Percentiles rank a stretch among this genome's conserved stretches.
Conservation (phyloP, 2,113 vertebrate species). For the Benitochromis conjunctus region DNA sequence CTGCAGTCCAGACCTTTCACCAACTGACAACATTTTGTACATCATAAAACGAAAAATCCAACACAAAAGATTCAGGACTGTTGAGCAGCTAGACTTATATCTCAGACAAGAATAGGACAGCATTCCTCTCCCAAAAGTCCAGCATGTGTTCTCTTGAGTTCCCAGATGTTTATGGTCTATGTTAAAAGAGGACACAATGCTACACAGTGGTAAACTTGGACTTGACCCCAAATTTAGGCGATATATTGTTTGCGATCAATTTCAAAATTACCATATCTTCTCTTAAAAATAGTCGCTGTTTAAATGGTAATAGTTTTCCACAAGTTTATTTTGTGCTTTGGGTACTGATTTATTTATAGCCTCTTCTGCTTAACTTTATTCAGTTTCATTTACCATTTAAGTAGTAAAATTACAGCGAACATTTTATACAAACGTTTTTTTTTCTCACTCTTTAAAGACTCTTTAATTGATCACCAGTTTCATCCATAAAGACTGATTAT, state of each 20-base stretch:
- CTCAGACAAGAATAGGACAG: accelerated
- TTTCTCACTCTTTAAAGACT: not conserved
- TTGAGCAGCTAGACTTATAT: not conserved
- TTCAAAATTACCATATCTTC: not conserved
- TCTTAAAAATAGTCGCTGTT: not conserved
- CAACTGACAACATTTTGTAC: not conserved
- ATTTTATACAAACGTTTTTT: not conserved
- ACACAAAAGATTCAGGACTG: not conserved
- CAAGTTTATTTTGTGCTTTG: not conserved
- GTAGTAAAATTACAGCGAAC: not conserved
- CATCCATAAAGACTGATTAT: not conserved
- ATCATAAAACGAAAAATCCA: not conserved
- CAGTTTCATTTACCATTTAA: not conserved
- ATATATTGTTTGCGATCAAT: not conserved
- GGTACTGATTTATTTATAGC: not conserved
- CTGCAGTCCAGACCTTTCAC: not conserved
- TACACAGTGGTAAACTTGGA: not conserved
- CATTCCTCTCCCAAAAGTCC: not conserved
- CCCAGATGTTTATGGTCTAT: not conserved
- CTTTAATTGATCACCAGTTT: not conserved
- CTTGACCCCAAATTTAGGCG: accelerated
- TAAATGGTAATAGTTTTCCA: not conserved
- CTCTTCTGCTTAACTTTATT: not conserved
- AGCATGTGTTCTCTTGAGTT: not conserved
- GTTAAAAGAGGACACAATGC: not conserved